A percentile compares a stretch with the other conserved stretches of the same genome.
Conservation (phyloP, 92 coral and sea anemone genomes). For the Paramuricea clavata region DNA sequence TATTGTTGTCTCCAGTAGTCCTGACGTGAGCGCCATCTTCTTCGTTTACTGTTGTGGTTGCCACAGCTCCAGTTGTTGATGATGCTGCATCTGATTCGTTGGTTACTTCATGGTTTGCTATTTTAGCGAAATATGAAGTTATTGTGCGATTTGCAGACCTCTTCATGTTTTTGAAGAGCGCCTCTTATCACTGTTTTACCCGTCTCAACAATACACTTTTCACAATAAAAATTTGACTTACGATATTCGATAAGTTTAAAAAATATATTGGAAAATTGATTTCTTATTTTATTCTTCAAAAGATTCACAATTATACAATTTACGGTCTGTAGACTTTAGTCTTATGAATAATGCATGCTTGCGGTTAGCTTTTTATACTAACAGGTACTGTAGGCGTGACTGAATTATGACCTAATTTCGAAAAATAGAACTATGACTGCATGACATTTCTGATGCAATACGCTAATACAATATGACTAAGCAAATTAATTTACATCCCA, state of each 20-base stretch:
- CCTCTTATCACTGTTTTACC: constrained; percentile 1
- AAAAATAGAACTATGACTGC: no score
- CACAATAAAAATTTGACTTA: no score
- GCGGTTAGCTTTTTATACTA: no score
- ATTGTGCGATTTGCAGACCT: constrained; percentile 21
- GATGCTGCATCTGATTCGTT: not conserved
- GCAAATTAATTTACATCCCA: no score
- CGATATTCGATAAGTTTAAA: not conserved
- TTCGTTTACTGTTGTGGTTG: not conserved
- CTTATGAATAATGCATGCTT: no score
- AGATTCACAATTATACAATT: no score
- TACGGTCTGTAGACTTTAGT: no score
- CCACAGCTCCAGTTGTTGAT: not conserved
- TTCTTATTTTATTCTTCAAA: not conserved
- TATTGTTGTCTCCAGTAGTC: not conserved
- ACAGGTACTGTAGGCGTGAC: no score
- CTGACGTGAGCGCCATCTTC: no score
- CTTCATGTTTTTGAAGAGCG: not conserved
- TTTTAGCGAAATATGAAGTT: constrained; percentile 27
- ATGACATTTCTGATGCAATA: no score
- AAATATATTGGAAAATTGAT: not conserved
- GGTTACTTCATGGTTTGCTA: not conserved
- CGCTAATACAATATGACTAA: no score
- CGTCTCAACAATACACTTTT: constrained; percentile 19
- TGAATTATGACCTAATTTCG: no score